Conservation (phyloP, 2,113 vertebrate species). For the Larimichthys polyactis region DNA sequence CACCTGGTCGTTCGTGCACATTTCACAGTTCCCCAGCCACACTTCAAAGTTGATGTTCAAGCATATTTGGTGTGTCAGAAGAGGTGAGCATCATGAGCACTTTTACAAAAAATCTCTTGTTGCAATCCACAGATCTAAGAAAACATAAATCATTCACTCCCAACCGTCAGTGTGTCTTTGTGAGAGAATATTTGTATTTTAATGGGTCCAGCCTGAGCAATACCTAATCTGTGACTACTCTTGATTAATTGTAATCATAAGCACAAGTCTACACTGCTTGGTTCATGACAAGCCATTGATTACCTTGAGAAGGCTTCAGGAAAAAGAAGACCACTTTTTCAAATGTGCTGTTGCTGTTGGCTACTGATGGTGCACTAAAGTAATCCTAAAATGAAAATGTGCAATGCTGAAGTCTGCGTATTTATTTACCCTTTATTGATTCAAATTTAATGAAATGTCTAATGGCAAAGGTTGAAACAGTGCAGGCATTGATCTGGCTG, state of each 20-base stretch:
- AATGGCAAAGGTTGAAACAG: conserved; percentile 76
- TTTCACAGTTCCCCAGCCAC: conserved; percentile 11
- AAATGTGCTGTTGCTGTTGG: conserved; percentile 54
- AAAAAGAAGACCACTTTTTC: conserved; percentile 35
- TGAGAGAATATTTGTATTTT: not conserved
- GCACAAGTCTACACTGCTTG: not conserved
- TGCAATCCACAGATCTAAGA: not conserved
- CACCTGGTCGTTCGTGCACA: conserved; percentile 32
- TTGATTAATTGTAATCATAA: conserved; percentile 12
- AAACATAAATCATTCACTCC: not conserved
- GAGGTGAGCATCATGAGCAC: conserved; percentile 6
- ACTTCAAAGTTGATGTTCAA: conserved; percentile 22
- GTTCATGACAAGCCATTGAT: conserved; percentile 25
- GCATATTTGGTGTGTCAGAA: conserved; percentile 19
- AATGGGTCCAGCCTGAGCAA: not conserved
- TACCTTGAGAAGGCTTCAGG: conserved; percentile 22
- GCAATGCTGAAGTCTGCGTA: conserved; percentile 64
- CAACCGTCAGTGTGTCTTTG: not conserved
- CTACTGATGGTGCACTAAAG: conserved; percentile 50
- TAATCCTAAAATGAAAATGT: conserved; percentile 70
- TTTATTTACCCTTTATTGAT: conserved; percentile 77
- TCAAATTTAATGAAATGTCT: conserved; percentile 80
- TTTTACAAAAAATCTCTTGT: not conserved
- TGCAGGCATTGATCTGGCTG: conserved; percentile 72
- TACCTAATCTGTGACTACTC: not conserved